Conservation (phyloP, 2,113 vertebrate genomes). For the Aspidoscelis tigris region DNA sequence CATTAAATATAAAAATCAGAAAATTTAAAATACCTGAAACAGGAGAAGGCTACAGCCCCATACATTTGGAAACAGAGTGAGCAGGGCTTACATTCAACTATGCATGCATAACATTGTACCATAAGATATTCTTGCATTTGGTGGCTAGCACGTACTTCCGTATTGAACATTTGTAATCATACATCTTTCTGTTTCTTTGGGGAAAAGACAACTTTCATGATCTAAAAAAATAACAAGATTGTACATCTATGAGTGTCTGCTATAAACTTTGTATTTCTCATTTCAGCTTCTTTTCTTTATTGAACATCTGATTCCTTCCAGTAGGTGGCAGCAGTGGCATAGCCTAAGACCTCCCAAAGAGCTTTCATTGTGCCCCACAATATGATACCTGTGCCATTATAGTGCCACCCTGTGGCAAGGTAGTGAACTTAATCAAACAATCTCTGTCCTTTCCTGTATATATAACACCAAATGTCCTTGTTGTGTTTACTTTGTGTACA, state of each 20-base stretch:
- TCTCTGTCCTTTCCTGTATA: neutral
- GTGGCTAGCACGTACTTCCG: neutral
- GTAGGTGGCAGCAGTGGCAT: conserved; percentile 65
- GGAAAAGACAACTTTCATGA: neutral
- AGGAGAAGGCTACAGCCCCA: neutral
- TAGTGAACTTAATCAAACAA: accelerated
- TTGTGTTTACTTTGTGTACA: neutral
- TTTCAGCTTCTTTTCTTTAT: accelerated
- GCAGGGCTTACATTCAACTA: neutral
- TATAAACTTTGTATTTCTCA: neutral
- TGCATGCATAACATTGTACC: neutral
- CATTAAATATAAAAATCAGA: neutral
- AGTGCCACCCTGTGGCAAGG: neutral
- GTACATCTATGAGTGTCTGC: accelerated
- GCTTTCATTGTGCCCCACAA: accelerated
- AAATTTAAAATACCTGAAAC: neutral
- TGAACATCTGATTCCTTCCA: conserved; percentile 62
- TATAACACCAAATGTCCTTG: neutral
- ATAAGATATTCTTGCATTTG: neutral
- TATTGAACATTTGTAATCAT: neutral
- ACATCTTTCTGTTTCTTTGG: neutral
- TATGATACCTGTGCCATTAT: accelerated
- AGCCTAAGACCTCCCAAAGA: conserved; percentile 32
- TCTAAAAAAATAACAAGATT: neutral
- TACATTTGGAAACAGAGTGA: neutral